Evolutionary conservation across 2,888 invertebrate genomes (phyloP).

Genomic region (Lochmaea capreae): DNA sequence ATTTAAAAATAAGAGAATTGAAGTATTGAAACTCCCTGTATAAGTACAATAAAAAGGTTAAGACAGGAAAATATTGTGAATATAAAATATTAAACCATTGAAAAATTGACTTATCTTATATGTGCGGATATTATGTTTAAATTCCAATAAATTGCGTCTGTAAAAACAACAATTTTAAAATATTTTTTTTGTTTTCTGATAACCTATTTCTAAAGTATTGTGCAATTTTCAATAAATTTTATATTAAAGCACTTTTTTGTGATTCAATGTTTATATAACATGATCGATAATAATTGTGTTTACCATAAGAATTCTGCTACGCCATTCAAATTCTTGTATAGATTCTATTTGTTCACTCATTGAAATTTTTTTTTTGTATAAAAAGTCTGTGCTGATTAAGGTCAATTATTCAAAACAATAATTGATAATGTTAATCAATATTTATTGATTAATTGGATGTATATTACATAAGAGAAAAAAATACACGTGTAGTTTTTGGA

Average conservation of each 20-base stretch:
- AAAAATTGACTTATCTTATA: too few species aligned
- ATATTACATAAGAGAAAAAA: conserved; percentile 2
- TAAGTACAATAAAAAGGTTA: too few species aligned
- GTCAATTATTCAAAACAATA: background rate
- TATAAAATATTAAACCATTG: too few species aligned
- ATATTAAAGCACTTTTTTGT: background rate
- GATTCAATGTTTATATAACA: background rate
- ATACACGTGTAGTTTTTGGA: background rate
- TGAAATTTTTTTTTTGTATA: background rate
- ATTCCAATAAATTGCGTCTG: background rate
- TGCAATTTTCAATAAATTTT: background rate
- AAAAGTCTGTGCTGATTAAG: background rate
- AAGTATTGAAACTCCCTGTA: too few species aligned
- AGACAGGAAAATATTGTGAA: too few species aligned
- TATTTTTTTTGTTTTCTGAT: background rate
- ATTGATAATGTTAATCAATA: background rate
- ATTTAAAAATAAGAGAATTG: background rate
- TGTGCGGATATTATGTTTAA: too few species aligned
- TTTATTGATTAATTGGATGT: conserved; percentile 3
- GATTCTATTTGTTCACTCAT: background rate
- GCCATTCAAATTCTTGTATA: background rate
- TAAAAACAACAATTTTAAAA: background rate
- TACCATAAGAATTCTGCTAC: conserved; percentile 1
- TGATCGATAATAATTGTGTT: background rate
- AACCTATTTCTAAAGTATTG: background rate